Percentiles rank a stretch among this genome's conserved stretches.
Evolutionary conservation across 2,888 invertebrate genomes (phyloP).

Genomic region (Rapana venosa): DNA sequence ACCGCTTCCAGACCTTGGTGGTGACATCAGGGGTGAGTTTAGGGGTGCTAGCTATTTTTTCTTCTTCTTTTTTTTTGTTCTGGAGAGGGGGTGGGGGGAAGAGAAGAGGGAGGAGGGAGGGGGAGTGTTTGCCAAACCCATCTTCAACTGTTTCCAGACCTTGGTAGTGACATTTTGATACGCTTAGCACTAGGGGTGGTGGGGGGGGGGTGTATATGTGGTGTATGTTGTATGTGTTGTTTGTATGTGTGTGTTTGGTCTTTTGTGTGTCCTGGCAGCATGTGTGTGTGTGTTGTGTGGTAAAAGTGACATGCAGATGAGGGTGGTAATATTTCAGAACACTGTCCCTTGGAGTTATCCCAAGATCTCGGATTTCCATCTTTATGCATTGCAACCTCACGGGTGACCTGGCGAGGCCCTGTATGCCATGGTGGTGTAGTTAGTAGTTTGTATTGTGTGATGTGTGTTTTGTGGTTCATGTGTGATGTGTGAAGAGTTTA

Average conservation of each 20-base stretch:
- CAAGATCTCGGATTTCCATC: constrained; percentile 98
- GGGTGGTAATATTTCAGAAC: constrained; percentile 78
- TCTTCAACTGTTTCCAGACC: too few species aligned
- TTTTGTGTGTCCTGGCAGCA: neutral
- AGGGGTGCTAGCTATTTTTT: constrained; percentile 81
- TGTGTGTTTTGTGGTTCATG: too few species aligned
- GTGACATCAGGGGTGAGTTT: constrained; percentile 91
- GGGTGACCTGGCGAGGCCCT: constrained; percentile 97
- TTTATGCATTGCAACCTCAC: constrained; percentile 97
- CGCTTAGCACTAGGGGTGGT: too few species aligned
- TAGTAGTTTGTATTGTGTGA: neutral
- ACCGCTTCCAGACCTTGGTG: constrained; percentile 96
- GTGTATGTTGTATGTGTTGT: constrained; percentile 2
- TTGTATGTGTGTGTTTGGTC: neutral
- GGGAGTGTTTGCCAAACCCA: too few species aligned
- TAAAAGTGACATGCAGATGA: neutral
- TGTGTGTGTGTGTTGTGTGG: neutral
- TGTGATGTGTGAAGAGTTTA: too few species aligned
- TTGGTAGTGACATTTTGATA: too few species aligned
- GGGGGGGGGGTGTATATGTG: neutral
- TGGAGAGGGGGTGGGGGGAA: constrained; percentile 84
- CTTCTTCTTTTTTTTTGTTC: constrained; percentile 74
- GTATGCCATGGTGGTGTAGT: constrained; percentile 90
- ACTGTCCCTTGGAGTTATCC: constrained; percentile 99
- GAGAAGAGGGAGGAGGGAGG: neutral